Base-by-base conservation (phyloP, 2,888 invertebrate species). In the Lithophane socia region DNA sequence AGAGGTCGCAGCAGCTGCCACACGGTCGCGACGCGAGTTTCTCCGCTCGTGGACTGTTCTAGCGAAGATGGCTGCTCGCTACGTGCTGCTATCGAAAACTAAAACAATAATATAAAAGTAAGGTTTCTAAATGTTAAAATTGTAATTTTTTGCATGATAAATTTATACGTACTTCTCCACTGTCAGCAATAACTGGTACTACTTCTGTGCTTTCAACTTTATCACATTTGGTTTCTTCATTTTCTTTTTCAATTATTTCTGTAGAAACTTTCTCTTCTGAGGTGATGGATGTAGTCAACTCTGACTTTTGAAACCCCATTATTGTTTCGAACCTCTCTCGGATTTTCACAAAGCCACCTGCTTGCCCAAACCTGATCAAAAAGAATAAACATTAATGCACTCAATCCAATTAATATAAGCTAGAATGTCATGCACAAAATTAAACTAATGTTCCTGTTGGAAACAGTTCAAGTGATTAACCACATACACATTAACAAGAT, bases 261-360 rank as follows among this genome's bases (percentile, higher is more conserved):
- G 92, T 92, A n/a, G 92, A 90, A 65, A 96, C 92, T 86, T 96
- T 96, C 80, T 96, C 96, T 84, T 96, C 96, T 42, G 94, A 93
- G 83, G 92, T 94, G 44, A 94, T 91, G 44, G 95, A 95, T 79
- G 94, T 89, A 69, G 96, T 94, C 73, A 97, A 89, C 83, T 96
- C 97, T 81, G 94, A 94, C 84, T 97, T 97, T 86, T 97, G 93
- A 89, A 97, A 95, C 58, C 97, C 97, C 91, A 97, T 96, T 67
- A 98, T 98, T 88, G 97, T 97, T 94, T 98, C 98, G 96, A 99
- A 99, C 88, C 99, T 97, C 91, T 98, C 98, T 75, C 98, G 96
- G 82, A 99, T 95, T 92, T 98, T 98, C 90, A 98, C 98, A 95
- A 99, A 99, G 77, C 99, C 99, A 77, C 98, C 98, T 79, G 98